Evolutionary conservation across 2,113 vertebrate genomes (phyloP), one percentile per base, ranked within the genome.

Genomic region (Orthonyx spaldingii): DNA sequence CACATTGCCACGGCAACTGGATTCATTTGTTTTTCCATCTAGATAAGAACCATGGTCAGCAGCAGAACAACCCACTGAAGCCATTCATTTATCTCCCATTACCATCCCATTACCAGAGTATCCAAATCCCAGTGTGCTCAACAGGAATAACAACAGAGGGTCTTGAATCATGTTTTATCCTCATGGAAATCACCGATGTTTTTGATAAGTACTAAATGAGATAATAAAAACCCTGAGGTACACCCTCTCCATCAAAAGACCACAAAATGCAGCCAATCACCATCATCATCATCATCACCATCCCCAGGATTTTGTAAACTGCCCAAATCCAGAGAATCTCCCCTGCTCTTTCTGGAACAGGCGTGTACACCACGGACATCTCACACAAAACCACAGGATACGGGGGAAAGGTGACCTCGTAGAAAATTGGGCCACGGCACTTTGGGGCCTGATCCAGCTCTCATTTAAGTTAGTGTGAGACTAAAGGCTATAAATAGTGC

Each of bases 401-500:
- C 71, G 1, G 1, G 87, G 3, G 7, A 93, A 95, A 96, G 94
- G 93, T 96, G 94, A 96, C 94, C 94, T 96, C 94, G 61, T n/a
- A 96, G 90, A 75, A 95, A 95, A 97, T 56, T 96, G 93, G 93
- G 85, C 90, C 93, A 75, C 95, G 96, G 93, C 96, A 97, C 94
- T 96, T 90, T 90, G 96, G 94, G 93, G 92, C 95, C 96, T 97
- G 93, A 94, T 97, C 92, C 96, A 97, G 96, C 92, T 96, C 96
- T 88, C 41, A 2, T 94, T 95, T 94, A 93, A 96, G 90, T 92
- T 86, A 71, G 79, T 46, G 80, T 95, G 90, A 96, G 93, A 90
- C 79, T 94, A 37, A 89, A 88, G 63, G 18, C 92, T 97, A 96
- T 93, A 96, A 96, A 97, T 96, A 94, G 96, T 37, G 69, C 76